A percentile compares a stretch with the other conserved stretches of the same genome.
Conservation (phyloP, 2,888 invertebrate species). For the Baccha elongata region DNA sequence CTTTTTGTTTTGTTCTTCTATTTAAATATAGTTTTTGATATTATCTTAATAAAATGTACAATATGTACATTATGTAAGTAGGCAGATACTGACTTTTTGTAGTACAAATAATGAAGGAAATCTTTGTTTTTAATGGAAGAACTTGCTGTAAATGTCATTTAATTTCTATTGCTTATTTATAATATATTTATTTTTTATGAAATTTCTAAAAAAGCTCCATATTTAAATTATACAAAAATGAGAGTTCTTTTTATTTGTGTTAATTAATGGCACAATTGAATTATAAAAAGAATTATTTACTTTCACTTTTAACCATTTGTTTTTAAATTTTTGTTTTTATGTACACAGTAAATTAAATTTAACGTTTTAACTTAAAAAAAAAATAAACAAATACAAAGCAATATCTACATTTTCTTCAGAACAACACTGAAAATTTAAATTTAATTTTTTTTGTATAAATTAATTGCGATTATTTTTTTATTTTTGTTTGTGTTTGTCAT, state of each 20-base stretch:
- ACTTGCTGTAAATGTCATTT: constrained; percentile 30
- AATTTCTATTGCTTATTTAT: constrained; percentile 50
- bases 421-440: constrained; percentile 24
- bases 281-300: constrained; percentile 47
- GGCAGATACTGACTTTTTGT: constrained; percentile 21
- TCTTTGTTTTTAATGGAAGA: constrained; percentile 49
- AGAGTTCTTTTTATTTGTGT: constrained; percentile 22
- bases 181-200: neutral
- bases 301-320: constrained; percentile 53
- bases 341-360: constrained; percentile 58
- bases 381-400: constrained; percentile 20
- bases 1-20: neutral
- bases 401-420: constrained; percentile 54
- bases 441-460: constrained; percentile 55
- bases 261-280: constrained; percentile 70
- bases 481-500: constrained; percentile 57
- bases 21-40: neutral
- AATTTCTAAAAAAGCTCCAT: neutral
- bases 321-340: constrained; percentile 23
- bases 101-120: constrained; percentile 33
- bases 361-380: constrained; percentile 27
- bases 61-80: no score
- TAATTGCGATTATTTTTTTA: constrained; percentile 52
- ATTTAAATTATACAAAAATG: constrained; percentile 2
- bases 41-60: no score